Percentiles rank a stretch among this genome's conserved stretches.
Conservation (phyloP, 2,797 vertebrate genomes). For the Gymnopithys bicolor region DNA sequence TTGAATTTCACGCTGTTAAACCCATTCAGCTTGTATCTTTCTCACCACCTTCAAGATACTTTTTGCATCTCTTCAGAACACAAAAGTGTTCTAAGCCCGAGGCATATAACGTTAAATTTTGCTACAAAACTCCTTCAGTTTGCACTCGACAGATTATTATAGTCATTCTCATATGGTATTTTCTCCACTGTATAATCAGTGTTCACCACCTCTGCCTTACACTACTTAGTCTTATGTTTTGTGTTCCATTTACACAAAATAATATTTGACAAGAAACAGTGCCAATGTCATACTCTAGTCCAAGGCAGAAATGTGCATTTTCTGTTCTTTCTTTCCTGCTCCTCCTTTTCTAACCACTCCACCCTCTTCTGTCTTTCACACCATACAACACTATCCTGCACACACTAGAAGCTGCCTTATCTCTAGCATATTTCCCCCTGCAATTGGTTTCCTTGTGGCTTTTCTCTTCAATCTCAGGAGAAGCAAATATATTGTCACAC, state of each 20-base stretch:
- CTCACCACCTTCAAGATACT: background rate
- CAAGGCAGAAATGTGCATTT: background rate
- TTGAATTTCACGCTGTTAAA: background rate
- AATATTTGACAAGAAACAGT: background rate
- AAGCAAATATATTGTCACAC: background rate
- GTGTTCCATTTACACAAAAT: background rate
- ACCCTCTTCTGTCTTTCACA: background rate
- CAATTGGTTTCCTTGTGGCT: background rate
- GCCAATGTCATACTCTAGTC: background rate
- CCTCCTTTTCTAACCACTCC: background rate
- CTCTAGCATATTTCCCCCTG: background rate
- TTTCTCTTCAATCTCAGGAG: background rate
- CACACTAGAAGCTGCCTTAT: background rate
- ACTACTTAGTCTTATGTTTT: background rate
- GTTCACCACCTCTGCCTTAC: background rate
- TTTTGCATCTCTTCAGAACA: background rate
- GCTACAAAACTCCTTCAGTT: background rate
- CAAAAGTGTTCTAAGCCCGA: background rate
- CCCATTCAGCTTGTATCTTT: background rate
- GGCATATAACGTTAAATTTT: background rate
- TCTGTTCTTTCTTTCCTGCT: background rate
- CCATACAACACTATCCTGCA: background rate
- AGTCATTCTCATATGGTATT: background rate
- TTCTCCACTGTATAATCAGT: background rate
- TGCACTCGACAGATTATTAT: background rate